These are phyloP conservation scores for Sinocyclocheilus anshuiensis DNA, from an alignment of 2,113 vertebrate genomes.

Conservation along the genomic window DNA sequence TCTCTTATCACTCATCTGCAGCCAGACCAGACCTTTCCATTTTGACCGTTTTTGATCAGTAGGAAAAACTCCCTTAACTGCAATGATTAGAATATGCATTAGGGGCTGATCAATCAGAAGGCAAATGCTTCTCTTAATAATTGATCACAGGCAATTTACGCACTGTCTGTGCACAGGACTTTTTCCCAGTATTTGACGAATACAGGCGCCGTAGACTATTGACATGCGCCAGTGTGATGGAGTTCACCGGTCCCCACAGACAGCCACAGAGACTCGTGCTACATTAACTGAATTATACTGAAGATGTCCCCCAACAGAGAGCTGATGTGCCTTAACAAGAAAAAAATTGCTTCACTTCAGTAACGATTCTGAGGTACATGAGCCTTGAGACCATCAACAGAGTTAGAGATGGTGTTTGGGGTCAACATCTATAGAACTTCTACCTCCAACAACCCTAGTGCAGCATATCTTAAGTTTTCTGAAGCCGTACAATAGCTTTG, in stretches of 20 bases:
- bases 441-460: background rate
- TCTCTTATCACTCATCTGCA: background rate
- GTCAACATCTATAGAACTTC: background rate
- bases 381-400: background rate
- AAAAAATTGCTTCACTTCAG: constrained; percentile 9
- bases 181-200: constrained; percentile 3
- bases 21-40: constrained; percentile 15
- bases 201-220: constrained; percentile 42
- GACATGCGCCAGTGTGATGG: constrained; percentile 34
- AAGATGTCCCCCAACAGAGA: background rate
- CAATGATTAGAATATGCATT: constrained; percentile 57
- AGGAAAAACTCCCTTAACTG: constrained; percentile 47
- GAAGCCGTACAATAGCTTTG: background rate
- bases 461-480: background rate
- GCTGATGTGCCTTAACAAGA: constrained; percentile 4
- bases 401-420: background rate
- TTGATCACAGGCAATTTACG: constrained; percentile 59
- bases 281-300: constrained; percentile 38
- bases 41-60: constrained; percentile 46
- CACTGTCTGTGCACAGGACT: constrained; percentile 37
- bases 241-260: constrained; percentile 34
- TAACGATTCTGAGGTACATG: constrained; percentile 32
- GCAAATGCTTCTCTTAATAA: constrained; percentile 59
- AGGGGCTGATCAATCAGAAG: constrained; percentile 56
- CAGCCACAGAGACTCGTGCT: constrained; percentile 27